Evolutionary conservation across 2,797 vertebrate genomes (phyloP).

Genomic region (Bryconaethiops microstoma): DNA sequence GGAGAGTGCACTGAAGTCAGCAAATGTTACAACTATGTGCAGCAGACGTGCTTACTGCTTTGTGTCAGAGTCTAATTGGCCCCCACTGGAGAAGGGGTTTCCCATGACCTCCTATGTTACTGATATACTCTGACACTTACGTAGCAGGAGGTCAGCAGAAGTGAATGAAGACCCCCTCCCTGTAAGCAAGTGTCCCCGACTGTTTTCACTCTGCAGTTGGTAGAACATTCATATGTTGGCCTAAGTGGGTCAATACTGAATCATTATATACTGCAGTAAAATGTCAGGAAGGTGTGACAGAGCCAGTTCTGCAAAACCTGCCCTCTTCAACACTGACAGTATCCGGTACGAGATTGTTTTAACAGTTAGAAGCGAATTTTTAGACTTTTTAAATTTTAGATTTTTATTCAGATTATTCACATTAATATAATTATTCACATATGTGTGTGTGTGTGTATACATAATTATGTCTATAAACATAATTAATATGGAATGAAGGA

Average conservation of each 20-base stretch:
- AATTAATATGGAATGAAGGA: no score
- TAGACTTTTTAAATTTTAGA: no score
- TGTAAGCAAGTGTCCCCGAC: constrained; percentile 45
- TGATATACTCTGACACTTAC: constrained; percentile 56
- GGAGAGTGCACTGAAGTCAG: constrained; percentile 24
- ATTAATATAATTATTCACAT: no score
- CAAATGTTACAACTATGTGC: background rate
- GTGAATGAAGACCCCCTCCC: constrained; percentile 28
- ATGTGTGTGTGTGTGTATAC: no score
- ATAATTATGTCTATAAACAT: no score
- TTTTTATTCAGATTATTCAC: no score
- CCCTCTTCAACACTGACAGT: background rate
- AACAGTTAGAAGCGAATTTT: no score
- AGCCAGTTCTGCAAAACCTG: background rate
- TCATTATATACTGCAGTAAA: constrained; percentile 24
- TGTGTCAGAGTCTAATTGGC: constrained; percentile 63
- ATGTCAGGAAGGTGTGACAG: constrained; percentile 16
- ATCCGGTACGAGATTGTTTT: background rate
- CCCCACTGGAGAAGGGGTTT: constrained; percentile 31
- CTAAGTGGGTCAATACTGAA: constrained; percentile 35
- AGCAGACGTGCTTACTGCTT: constrained; percentile 30
- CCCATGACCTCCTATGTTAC: constrained; percentile 44
- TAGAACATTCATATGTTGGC: constrained; percentile 39
- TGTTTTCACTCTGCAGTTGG: constrained; percentile 24
- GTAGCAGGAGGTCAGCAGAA: constrained; percentile 47